phyloP scores from a whole-genome alignment of 92 coral and sea anemone genomes.

The Virgularia gustaviana region DNA sequence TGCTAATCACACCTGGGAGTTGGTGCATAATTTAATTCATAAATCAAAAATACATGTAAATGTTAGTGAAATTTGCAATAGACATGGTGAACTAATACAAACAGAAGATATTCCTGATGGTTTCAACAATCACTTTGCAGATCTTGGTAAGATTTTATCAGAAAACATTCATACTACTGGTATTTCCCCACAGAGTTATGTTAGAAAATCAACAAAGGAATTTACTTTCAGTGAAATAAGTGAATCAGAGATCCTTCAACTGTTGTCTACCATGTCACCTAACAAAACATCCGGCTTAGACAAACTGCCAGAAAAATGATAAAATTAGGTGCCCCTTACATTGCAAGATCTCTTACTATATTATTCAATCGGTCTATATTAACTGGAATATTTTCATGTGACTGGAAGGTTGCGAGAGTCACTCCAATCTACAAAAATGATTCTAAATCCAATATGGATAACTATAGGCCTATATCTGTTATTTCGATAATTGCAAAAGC shows the following conservation, averaged over 20 bases:
- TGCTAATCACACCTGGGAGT: not conserved
- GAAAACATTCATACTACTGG: not conserved
- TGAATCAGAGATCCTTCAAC: not conserved
- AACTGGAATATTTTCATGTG: constrained; percentile 11
- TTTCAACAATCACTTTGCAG: constrained; percentile 9
- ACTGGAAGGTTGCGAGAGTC: constrained; percentile 2
- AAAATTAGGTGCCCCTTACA: not conserved
- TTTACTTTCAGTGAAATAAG: not conserved
- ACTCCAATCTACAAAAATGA: not conserved
- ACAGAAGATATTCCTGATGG: constrained; percentile 4
- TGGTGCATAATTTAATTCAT: not conserved
- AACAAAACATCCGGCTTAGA: not conserved
- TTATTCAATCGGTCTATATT: constrained; percentile 9
- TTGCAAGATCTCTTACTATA: not conserved
- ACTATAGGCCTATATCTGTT: not conserved
- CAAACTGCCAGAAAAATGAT: constrained; percentile 4
- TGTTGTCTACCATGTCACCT: constrained; percentile 1
- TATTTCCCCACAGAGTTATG: not conserved
- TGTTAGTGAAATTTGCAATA: constrained; percentile 5
- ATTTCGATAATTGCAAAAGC: not conserved
- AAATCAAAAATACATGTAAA: not conserved
- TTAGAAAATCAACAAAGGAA: not conserved
- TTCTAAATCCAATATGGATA: no score
- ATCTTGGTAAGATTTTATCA: constrained; percentile 7
- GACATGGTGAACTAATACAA: no score